Percentiles rank a stretch among this genome's conserved stretches.
Conservation (phyloP, 2,113 vertebrate species). For the Zosterops pallidus region DNA sequence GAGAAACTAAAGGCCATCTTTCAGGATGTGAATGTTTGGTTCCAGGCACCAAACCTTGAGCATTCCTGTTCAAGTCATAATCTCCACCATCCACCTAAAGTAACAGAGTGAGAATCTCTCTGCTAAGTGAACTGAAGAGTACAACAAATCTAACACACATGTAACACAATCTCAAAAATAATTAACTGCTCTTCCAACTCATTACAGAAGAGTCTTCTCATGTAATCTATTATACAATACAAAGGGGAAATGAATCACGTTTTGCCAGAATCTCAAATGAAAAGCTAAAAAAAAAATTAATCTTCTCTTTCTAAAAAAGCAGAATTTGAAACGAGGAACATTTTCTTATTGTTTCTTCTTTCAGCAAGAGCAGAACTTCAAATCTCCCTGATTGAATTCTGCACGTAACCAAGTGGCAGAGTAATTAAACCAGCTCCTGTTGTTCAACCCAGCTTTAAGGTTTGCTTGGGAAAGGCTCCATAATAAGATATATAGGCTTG, state of each 20-base stretch:
- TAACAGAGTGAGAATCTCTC: background rate
- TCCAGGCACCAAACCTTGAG: background rate
- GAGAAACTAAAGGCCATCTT: background rate
- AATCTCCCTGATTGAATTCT: background rate
- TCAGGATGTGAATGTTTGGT: background rate
- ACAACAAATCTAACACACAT: background rate
- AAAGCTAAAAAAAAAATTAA: background rate
- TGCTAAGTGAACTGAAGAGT: background rate
- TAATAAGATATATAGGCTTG: background rate
- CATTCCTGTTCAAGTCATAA: background rate
- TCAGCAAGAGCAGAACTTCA: background rate
- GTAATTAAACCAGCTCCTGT: background rate
- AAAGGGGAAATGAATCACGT: conserved; percentile 26
- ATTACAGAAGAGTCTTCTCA: conserved; percentile 48
- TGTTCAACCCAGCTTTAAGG: background rate
- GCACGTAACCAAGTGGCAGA: background rate
- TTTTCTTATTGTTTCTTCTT: background rate
- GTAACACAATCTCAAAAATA: conserved; percentile 47
- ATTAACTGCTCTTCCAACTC: conserved; percentile 55
- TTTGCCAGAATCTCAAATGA: conserved; percentile 22
- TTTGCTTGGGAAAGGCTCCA: background rate
- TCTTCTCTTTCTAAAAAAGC: background rate
- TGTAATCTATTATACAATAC: conserved; percentile 53
- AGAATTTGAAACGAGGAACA: background rate
- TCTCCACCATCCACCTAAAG: background rate